Base-by-base conservation (phyloP, 2,888 invertebrate genomes). In the Aspidiotus destructor region DNA sequence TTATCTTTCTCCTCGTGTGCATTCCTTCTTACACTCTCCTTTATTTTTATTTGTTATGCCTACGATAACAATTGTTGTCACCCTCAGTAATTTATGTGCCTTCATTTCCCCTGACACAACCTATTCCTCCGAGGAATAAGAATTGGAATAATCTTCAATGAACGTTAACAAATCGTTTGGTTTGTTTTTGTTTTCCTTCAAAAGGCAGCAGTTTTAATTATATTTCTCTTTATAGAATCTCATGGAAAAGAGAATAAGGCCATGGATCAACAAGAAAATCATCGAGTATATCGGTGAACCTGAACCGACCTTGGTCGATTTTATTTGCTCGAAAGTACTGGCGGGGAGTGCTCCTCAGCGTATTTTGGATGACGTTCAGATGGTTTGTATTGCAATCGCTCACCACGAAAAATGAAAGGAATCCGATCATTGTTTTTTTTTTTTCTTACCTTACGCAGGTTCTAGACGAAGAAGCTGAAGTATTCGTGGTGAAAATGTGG, bases 401-500 rank as follows among this genome's bases (percentile, higher is more conserved):
- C 28, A 28, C 5, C 28, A 5, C 5, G 28, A 28, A 28, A 28
- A 28, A 28, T 3, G 28, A 28, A 28, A 28, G 5, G 28, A 28
- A 28, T 28, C 1, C 28, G 8, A 10, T 52, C 10, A 60, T 3
- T 60, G 11, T 40, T 16, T 55, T 40, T 10, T 9, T 60, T 5
- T 28, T 28, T 28, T 28, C 28, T 28, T 28, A 28, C 28, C 28
- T 73, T 71, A 79, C 77, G 6, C 78, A 97, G 97, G 96, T 99
- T 73, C 83, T 99, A 76, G 99, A 99, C 79, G 98, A 99, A 78
- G 99, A 99, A 80, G 99, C 99, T 6, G 98, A 99, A 81, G 96
- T 97, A 73, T 99, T 99, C 82, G 97, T 99, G 75, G 96, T 99
- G 72, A 99, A 99, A 85, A 95, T 99, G 96, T 99, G 99, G 99